Evolutionary conservation across 2,888 invertebrate species (phyloP), one percentile per base, ranked within the genome.

Genomic region (Beris morrisii): DNA sequence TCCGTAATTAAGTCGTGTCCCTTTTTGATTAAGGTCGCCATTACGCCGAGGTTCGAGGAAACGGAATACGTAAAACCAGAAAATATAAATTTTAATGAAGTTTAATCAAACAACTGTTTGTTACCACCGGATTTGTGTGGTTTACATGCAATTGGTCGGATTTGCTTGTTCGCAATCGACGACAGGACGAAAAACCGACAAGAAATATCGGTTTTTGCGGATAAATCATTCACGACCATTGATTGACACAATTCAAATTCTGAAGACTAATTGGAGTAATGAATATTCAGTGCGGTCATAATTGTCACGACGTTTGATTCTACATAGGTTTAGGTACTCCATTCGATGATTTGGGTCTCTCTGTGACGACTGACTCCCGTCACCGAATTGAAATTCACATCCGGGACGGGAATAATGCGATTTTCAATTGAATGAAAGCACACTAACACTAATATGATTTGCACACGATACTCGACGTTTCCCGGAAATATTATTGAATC

Each of bases 161-260:
- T 48, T 22, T 22, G 22, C 22, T 22, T 22, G 22, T 22, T 22
- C 22, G 22, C 22, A 22, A 22, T 22, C 22, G 52, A 9, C 4
- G 11, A 22, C 22, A 48, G 48, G 15, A 52, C 52, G 9, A 57
- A 57, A 12, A 57, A 44, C 15, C 13, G 31, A 55, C 12, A 11
- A 45, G 22, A 57, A 44, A 28, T 31, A 44, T n/a, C 44, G 15
- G 15, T 5, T 53, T 30, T 5, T 30, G 53, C 5, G 61, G 50
- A 61, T 61, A 61, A 61, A 61, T 61, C 61, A 61, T 50, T 9
- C 38, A 38, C 50, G 50, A 52, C 61, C 50, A 32, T 61, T 61
- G 61, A 61, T 61, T 61, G 61, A 61, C 61, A 61, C 61, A 52
- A 61, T 61, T 52, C 61, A 52, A 61, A 61, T 61, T 52, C 52